Percentiles rank a stretch among this genome's conserved stretches.
These are phyloP conservation scores for Atherinomorus stipes DNA, from an alignment of 2,113 vertebrate genomes.

Conservation along the genomic window DNA sequence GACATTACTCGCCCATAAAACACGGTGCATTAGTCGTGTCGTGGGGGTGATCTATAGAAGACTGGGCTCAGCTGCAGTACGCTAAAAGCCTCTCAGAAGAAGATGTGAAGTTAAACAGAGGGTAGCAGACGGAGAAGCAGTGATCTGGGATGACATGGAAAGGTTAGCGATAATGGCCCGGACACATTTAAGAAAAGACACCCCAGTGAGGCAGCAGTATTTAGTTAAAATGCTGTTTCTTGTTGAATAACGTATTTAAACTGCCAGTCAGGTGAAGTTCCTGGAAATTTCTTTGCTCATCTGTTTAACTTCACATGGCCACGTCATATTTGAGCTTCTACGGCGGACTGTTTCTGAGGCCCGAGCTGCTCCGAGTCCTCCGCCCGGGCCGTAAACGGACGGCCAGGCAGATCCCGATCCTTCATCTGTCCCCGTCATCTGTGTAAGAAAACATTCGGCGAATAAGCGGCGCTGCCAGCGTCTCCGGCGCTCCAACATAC, in stretches of 20 bases:
- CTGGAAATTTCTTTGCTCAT: slow-evolving; percentile 52
- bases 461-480: slow-evolving; percentile 69
- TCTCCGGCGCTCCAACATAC: slow-evolving; percentile 62
- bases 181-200: not conserved
- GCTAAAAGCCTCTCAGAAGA: not conserved
- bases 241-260: slow-evolving; percentile 54
- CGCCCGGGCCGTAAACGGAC: slow-evolving; percentile 57
- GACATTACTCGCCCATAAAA: slow-evolving; percentile 71
- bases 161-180: not conserved
- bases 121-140: not conserved
- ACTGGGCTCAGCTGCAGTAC: slow-evolving; percentile 31
- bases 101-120: not conserved
- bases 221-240: slow-evolving; percentile 33
- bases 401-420: slow-evolving; percentile 59
- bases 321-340: slow-evolving; percentile 44
- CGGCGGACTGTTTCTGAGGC: slow-evolving; percentile 39
- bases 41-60: slow-evolving; percentile 47
- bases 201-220: slow-evolving; percentile 7
- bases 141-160: not conserved
- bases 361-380: slow-evolving; percentile 44
- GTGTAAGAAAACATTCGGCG: slow-evolving; percentile 68
- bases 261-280: slow-evolving; percentile 44
- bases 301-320: slow-evolving; percentile 54
- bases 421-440: slow-evolving; percentile 68
- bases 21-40: slow-evolving; percentile 68